Evolutionary conservation across 2,888 invertebrate species (phyloP), one percentile per base, ranked within the genome.

Genomic region (Thelaira solivaga): DNA sequence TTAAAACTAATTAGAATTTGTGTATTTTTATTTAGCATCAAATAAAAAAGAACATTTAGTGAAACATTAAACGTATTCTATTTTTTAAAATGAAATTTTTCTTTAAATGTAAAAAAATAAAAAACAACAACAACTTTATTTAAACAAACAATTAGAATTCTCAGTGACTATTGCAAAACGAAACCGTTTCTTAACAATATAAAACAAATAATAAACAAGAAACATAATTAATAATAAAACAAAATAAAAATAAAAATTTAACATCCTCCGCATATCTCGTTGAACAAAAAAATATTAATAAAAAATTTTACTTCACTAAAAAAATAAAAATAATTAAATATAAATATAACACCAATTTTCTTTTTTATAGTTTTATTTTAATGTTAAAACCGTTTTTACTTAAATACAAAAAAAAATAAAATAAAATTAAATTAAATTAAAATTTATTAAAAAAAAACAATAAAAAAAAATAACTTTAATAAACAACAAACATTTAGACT

Each of bases 201-300:
- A 10, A 62, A 53, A 31, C 29, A 36, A 31, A 45, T n/a, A n/a
- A n/a, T n/a, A n/a, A n/a, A n/a, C n/a, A 16, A 47, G 5, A 59
- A 29, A 57, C 31, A 22, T 41, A 61, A 26, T 18, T 29, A 43
- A 16, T n/a, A 65, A 49, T 10, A 53, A 53, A 18, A 64, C 22
- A 18, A 29, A 61, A 29, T 36, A 67, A 51, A 10, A 65, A 55
- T 36, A 7, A 41, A 47, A 77, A 45, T 47, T 51, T 57, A 53
- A 67, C 62, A 73, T 68, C 73, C 77, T 77, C 77, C 73, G 68
- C 77, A 77, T 77, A 77, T 77, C 77, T 77, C 73, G 77, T 77
- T 73, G 64, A 77, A 77, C 72, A 49, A 67, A 75, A 49, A 8
- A 7, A 36, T 24, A n/a, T 39, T 26, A 6, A 57, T 31, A 34